Conservation (phyloP, 2,797 vertebrate species). For the Staurois parvus region DNA sequence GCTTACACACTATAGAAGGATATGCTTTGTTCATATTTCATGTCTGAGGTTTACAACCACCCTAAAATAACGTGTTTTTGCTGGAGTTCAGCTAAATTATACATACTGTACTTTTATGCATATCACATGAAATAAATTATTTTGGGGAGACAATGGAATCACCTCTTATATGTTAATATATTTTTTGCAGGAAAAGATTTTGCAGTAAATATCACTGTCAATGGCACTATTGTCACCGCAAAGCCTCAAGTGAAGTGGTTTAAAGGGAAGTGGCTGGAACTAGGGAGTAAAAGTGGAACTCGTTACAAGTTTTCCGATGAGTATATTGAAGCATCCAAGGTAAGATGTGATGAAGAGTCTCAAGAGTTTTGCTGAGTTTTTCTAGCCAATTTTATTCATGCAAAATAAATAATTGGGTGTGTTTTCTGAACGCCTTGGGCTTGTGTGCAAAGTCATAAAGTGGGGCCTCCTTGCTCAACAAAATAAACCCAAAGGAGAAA, state of each 20-base stretch:
- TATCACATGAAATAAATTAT: neutral
- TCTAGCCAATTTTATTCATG: too few relatives aligned
- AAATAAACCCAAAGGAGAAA: too few relatives aligned
- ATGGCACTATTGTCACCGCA: constrained; percentile 73
- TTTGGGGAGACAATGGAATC: neutral
- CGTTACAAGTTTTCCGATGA: constrained; percentile 85
- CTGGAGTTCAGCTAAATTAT: too few relatives aligned
- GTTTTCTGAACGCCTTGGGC: too few relatives aligned
- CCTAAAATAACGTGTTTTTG: too few relatives aligned
- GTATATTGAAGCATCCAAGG: constrained; percentile 86
- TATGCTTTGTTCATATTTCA: too few relatives aligned
- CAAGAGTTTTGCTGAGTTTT: too few relatives aligned
- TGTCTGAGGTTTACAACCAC: too few relatives aligned
- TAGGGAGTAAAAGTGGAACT: constrained; percentile 86
- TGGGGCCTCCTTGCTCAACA: too few relatives aligned
- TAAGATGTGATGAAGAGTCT: constrained; percentile 63
- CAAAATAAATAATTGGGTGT: too few relatives aligned
- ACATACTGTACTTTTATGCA: neutral
- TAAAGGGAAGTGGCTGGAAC: constrained; percentile 92
- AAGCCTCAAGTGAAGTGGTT: constrained; percentile 89
- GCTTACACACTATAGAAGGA: too few relatives aligned
- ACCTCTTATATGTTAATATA: neutral
- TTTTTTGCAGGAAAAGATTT: constrained; percentile 65
- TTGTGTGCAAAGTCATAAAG: too few relatives aligned
- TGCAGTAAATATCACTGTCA: constrained; percentile 64